Evolutionary conservation across 2,797 vertebrate genomes (phyloP), one percentile per base, ranked within the genome.

Genomic region (Gobio occitaniae): DNA sequence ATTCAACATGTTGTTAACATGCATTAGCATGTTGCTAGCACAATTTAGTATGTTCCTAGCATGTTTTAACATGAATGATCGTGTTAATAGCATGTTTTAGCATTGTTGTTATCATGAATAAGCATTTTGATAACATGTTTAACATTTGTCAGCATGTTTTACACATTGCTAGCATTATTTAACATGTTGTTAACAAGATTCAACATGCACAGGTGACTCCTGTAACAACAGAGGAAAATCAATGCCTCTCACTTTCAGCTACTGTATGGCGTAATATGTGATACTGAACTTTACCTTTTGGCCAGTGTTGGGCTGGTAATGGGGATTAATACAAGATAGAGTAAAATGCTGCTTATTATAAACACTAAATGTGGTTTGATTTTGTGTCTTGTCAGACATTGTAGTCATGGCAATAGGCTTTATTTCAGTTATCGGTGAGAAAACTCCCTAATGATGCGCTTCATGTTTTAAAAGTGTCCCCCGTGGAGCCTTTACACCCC

Each of bases 381-480:
- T 47, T 54, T 70, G 74, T 87, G 44, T 74, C 32, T 68, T 41
- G 68, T 89, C 93, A 93, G 92, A 93, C 91, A 92, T 93, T 93
- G 93, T 93, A 91, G 84, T 32, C 32, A 32, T 32, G 32, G 32
- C 32, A 32, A 32, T 32, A 32, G 32, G 32, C 32, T 32, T 32
- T 32, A 32, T 32, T 32, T 32, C 32, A 32, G 32, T 32, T 32
- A 32, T 2, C 32, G 32, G 32, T 32, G 32, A 32, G 32, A 32
- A 32, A 32, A 32, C 32, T 32, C 32, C 32, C 32, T 32, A 32
- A 32, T 32, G 92, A 86, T 78, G 89, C 81, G 2, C 32, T 38
- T 50, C 47, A 7, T 90, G 89, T 91, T 61, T 12, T 61, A 25
- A 61, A 61, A 12, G 11, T 63, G 94, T 95, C 92, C 93, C 94